These are phyloP conservation scores for Mustelus asterias DNA, from an alignment of 2,113 vertebrate species.

Conservation along the genomic window DNA sequence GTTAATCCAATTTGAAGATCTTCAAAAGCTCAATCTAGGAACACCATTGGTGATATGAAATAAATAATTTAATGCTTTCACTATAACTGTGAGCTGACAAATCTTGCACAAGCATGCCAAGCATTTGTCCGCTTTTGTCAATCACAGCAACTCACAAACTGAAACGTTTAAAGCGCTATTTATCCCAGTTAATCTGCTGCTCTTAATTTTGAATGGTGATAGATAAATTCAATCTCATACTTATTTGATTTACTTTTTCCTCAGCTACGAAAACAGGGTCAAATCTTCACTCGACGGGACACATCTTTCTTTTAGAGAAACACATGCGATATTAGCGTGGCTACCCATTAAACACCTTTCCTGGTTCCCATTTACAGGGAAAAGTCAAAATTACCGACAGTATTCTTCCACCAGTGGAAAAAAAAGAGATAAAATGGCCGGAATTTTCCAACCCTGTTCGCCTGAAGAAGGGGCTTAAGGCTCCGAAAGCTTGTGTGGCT, in stretches of 20 bases:
- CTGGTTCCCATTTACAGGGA: background rate
- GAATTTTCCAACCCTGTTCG: too few species aligned
- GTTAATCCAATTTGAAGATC: background rate
- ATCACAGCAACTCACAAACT: background rate
- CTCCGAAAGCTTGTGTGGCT: too few species aligned
- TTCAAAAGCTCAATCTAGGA: background rate
- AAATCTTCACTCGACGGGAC: background rate
- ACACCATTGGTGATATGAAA: background rate
- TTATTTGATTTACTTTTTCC: background rate
- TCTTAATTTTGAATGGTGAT: background rate
- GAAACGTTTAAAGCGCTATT: background rate
- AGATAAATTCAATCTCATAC: background rate
- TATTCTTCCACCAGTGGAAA: background rate
- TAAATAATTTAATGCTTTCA: background rate
- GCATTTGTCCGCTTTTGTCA: background rate
- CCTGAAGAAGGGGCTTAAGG: too few species aligned
- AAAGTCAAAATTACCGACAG: background rate
- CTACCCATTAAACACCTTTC: background rate
- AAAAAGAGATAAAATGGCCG: background rate
- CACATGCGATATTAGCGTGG: background rate
- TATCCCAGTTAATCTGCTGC: background rate
- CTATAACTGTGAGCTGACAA: background rate
- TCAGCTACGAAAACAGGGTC: background rate
- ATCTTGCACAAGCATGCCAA: background rate
- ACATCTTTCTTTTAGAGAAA: too few species aligned